Evolutionary conservation across 2,888 invertebrate species (phyloP).

Genomic region (Oligia latruncula): DNA sequence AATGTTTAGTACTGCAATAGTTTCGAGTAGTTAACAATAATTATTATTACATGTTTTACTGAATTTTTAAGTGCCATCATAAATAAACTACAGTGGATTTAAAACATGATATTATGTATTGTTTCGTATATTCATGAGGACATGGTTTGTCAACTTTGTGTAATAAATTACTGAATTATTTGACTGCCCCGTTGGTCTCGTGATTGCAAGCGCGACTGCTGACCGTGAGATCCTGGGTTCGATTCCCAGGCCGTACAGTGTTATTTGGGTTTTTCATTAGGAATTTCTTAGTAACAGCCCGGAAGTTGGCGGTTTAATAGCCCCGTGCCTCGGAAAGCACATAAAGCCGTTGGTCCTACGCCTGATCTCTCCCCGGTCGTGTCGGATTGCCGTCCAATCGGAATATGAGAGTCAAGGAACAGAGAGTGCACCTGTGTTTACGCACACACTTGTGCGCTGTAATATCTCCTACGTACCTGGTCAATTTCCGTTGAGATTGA

Average conservation of each 20-base stretch:
- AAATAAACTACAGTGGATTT: slow-evolving; percentile 44
- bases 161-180: background rate
- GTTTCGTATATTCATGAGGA: slow-evolving; percentile 6
- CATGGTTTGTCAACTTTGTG: slow-evolving; percentile 20
- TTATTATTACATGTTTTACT: slow-evolving; percentile 19
- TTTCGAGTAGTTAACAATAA: background rate
- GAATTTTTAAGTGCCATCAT: slow-evolving; percentile 54
- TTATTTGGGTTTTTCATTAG: background rate
- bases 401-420: background rate
- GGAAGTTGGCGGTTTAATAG: background rate
- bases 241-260: background rate
- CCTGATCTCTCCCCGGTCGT: background rate
- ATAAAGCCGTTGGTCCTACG: background rate
- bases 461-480: background rate
- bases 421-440: background rate
- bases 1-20: slow-evolving; percentile 38
- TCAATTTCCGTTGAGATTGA: background rate
- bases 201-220: background rate
- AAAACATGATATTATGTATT: slow-evolving; percentile 52
- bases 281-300: background rate
- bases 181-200: background rate
- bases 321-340: background rate
- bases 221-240: background rate
- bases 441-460: background rate
- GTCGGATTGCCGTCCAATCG: background rate